Evolutionary conservation across 2,888 invertebrate genomes (phyloP).

Genomic region (Acronicta aceris): DNA sequence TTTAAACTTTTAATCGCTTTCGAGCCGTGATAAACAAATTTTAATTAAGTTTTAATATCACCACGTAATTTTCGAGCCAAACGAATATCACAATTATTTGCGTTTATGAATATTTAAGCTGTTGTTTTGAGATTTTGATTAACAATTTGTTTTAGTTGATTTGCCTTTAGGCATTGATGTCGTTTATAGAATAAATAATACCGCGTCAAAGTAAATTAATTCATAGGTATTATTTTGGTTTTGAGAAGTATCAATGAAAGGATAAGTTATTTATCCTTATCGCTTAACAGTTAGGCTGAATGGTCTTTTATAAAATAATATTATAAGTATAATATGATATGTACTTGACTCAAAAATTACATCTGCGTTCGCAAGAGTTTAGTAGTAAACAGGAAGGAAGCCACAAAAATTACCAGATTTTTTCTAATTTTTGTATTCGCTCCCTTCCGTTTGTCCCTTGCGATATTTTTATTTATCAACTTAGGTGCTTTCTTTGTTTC

Average conservation of each 20-base stretch:
- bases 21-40: constrained; percentile 88
- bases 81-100: constrained; percentile 81
- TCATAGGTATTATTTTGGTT: no score
- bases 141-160: constrained; percentile 29
- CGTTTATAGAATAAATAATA: neutral
- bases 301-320: no score
- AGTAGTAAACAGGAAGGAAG: constrained; percentile 49
- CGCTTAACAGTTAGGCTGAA: no score
- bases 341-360: no score
- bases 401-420: constrained; percentile 63
- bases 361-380: constrained; percentile 17
- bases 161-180: neutral
- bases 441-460: constrained; percentile 71
- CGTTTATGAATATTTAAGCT: constrained; percentile 77
- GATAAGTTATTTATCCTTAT: no score
- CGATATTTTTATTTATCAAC: constrained; percentile 75
- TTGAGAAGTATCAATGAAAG: no score
- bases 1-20: constrained; percentile 89
- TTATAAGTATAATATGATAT: no score
- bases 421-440: constrained; percentile 61
- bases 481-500: constrained; percentile 72
- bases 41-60: constrained; percentile 89
- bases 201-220: neutral
- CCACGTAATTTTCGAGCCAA: constrained; percentile 87
- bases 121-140: constrained; percentile 39